Evolutionary conservation across 2,888 invertebrate species (phyloP).

Genomic region (Anoplius nigerrimus): DNA sequence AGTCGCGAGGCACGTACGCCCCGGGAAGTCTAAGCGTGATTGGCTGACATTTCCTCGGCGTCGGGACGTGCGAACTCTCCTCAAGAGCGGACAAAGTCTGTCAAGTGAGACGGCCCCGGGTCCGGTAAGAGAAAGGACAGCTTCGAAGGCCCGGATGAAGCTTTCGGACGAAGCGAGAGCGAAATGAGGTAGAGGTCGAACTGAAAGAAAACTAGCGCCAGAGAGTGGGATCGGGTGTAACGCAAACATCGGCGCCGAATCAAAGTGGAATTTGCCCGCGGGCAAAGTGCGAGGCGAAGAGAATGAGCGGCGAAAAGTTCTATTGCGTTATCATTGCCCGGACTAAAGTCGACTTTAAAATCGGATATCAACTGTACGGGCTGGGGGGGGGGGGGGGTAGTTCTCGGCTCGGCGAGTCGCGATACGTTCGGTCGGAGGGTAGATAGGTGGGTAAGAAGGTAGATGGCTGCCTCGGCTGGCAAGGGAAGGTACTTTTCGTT

Average conservation of each 20-base stretch:
- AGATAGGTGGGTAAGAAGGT: too few relatives aligned
- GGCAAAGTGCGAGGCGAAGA: too few relatives aligned
- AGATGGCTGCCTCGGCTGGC: too few relatives aligned
- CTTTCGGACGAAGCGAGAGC: not conserved
- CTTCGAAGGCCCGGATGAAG: constrained; percentile 3
- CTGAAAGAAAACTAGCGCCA: not conserved
- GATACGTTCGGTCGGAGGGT: too few relatives aligned
- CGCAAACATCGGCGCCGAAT: not conserved
- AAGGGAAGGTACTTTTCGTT: too few relatives aligned
- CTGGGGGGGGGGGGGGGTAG: too few relatives aligned
- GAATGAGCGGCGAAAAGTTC: too few relatives aligned
- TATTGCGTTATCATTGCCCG: too few relatives aligned
- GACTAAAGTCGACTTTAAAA: too few relatives aligned
- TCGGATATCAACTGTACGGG: too few relatives aligned
- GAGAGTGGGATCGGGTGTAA: not conserved
- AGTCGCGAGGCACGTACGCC: constrained; percentile 38
- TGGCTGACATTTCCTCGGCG: constrained; percentile 27
- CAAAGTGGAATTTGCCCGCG: too few relatives aligned
- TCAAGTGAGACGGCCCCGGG: constrained; percentile 10
- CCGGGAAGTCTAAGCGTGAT: constrained; percentile 23
- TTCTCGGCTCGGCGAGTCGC: too few relatives aligned
- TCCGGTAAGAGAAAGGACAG: constrained; percentile 13
- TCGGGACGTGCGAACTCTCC: constrained; percentile 18
- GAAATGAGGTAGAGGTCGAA: not conserved
- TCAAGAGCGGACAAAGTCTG: constrained; percentile 15